Evolutionary conservation across 2,888 invertebrate genomes (phyloP).

Genomic region (Zygothrica quintamaculata): DNA sequence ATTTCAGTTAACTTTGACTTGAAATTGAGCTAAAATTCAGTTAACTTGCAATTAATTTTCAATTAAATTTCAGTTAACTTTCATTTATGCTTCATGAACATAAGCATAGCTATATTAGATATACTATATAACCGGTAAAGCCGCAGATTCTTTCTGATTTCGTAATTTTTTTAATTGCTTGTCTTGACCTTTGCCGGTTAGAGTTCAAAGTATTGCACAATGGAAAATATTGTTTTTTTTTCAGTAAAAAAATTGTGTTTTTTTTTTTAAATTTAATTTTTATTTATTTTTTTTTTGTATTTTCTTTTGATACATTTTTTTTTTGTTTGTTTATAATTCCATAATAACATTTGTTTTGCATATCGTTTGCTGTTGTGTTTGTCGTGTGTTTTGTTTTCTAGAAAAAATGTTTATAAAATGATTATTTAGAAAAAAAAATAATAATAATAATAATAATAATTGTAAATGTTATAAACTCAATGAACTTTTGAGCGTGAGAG

Average conservation of each 20-base stretch:
- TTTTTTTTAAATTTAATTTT: conserved; percentile 65
- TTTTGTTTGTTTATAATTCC: no score
- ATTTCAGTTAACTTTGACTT: no score
- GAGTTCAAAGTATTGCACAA: conserved; percentile 1
- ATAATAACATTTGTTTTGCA: conserved; percentile 70
- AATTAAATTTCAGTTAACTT: no score
- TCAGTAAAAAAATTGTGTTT: not conserved
- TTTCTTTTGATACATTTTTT: conserved; percentile 69
- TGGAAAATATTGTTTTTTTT: not conserved
- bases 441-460: no score
- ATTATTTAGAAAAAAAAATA: conserved; percentile 51
- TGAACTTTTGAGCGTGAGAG: conserved; percentile 75
- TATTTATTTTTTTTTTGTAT: conserved; percentile 72
- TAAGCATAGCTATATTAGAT: no score
- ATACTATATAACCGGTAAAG: no score
- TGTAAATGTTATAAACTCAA: conserved; percentile 62
- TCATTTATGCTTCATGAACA: no score
- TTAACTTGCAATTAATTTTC: no score
- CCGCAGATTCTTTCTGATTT: no score
- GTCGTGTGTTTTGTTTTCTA: conserved; percentile 35
- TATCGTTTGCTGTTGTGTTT: conserved; percentile 63
- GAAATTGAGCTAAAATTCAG: no score
- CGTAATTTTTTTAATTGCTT: not conserved
- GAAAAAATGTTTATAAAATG: conserved; percentile 63
- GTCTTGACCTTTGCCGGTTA: conserved; percentile 45